Evolutionary conservation across 1,140 invertebrate genomes (phyloP), one percentile per base, ranked within the genome.

Genomic region (Aphidius ervi): DNA sequence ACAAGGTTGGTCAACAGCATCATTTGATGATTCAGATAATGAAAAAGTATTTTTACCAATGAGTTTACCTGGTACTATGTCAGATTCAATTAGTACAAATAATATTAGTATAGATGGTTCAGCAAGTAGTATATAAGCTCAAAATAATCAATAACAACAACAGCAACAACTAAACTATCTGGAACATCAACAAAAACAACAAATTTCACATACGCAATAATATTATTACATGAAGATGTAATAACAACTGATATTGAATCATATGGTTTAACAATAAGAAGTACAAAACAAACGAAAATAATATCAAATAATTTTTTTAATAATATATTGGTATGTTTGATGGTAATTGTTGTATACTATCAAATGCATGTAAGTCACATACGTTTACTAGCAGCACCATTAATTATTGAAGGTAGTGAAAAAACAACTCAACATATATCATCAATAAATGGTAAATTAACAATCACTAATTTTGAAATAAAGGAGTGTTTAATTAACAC

Each of bases 221-320:
- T 93, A 49, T 68, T 95, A 3, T 75, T 97, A 9, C 92, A 96
- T 71, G 91, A 95, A 77, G 90, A 94, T 78, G 85, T 92, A 53
- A 66, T 91, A 31, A 83, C 85, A 0, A 73, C 82, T 62, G 74
- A 81, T 64, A 66, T 83, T 62, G 76, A 83, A 67, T 75, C 79
- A 66, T 54, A 76, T 63, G 66, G 82, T 71, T 65, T 87, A 58
- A 78, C 83, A 66, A 74, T 76, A 68, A 72, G 82, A 20, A 85
- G 84, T 59, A 78, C 85, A 9, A 74, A 78, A 37, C 83, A 87
- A 66, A 86, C 92, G 84, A 85, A 86, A 68, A 77, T 78, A n/a
- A 75, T 76, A 0, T 77, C 86, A 2, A 78, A 82, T 5, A 77
- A 82, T 9, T 92, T 89, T 76, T 91, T 91, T 67, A 72, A 74